Conservation (phyloP, 2,888 invertebrate genomes). For the Lutraria lutraria region DNA sequence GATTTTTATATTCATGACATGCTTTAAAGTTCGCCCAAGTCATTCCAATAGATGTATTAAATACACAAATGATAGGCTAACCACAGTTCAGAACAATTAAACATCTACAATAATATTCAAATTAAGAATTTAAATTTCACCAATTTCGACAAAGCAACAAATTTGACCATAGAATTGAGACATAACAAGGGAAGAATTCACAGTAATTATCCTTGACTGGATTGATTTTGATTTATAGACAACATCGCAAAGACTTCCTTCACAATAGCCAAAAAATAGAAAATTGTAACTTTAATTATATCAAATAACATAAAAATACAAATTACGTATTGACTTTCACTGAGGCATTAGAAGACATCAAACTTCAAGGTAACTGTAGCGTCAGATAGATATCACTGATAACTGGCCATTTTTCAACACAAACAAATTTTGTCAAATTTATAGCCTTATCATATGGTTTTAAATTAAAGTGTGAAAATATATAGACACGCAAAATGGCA, state of each 20-base stretch:
- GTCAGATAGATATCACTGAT: neutral
- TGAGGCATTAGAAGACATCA: neutral
- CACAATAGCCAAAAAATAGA: neutral
- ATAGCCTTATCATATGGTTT: neutral
- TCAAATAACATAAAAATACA: neutral
- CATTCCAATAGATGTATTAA: neutral
- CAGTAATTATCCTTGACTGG: neutral
- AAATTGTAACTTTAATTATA: neutral
- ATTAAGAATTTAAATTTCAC: neutral
- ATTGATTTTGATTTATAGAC: slow-evolving; percentile 20
- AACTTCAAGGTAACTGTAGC: slow-evolving; percentile 5
- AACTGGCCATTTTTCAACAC: neutral
- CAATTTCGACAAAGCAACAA: neutral
- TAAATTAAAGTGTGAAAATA: slow-evolving; percentile 22
- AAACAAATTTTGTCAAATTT: slow-evolving; percentile 7
- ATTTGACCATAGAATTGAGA: neutral
- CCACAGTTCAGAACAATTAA: slow-evolving; percentile 30
- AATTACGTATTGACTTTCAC: neutral
- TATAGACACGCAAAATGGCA: neutral
- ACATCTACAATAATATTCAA: slow-evolving; percentile 16
- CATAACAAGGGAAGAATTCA: neutral
- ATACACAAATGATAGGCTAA: slow-evolving; percentile 15
- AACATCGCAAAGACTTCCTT: neutral
- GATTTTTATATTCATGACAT: neutral
- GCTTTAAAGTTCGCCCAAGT: neutral